Percentiles rank a stretch among this genome's conserved stretches.
Evolutionary conservation across 2,113 vertebrate species (phyloP).

Genomic region (Progne subis): DNA sequence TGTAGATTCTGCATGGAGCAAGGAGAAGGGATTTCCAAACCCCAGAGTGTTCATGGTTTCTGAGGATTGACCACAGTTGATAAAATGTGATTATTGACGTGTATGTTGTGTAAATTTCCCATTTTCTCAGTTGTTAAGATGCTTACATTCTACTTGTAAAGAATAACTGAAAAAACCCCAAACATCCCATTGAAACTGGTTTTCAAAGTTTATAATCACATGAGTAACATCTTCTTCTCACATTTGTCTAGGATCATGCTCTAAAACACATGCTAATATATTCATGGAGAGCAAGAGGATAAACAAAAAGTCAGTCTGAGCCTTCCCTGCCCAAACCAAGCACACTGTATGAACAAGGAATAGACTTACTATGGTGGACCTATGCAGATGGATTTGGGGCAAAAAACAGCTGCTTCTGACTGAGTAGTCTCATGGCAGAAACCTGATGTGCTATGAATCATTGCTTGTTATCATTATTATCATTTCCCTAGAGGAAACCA

Average conservation of each 20-base stretch:
- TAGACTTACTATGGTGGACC: background rate
- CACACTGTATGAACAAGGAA: background rate
- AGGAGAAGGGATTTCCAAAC: background rate
- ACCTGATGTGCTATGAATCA: background rate
- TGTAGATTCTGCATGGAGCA: fast-evolving
- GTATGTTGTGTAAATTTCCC: background rate
- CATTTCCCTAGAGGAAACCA: background rate
- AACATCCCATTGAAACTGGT: background rate
- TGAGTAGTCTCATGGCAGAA: background rate
- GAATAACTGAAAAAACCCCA: background rate
- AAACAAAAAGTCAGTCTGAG: background rate
- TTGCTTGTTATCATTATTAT: background rate
- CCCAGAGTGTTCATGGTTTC: background rate
- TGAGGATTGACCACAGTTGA: background rate
- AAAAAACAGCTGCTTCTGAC: background rate
- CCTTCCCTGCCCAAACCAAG: background rate
- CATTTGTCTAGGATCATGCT: background rate
- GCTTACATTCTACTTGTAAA: fast-evolving
- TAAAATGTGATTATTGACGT: background rate
- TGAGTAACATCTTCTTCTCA: background rate
- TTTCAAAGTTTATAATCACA: background rate
- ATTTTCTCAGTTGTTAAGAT: background rate
- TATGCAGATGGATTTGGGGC: background rate
- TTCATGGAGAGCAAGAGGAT: background rate
- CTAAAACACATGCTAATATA: background rate